Conservation (phyloP, 2,113 vertebrate species). For the Todiramphus chloris region DNA sequence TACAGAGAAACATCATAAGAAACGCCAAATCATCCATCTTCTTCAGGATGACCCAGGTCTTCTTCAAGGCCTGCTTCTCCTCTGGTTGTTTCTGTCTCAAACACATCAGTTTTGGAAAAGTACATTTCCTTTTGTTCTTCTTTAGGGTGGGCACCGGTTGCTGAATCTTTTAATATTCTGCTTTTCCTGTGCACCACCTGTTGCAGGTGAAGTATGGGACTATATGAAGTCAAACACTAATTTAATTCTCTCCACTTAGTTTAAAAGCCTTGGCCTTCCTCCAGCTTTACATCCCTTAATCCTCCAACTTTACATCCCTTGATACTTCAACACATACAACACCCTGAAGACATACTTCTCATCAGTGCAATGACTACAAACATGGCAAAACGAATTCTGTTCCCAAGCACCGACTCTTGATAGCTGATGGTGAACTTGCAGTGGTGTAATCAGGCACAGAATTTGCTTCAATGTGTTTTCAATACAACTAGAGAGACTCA, state of each 20-base stretch:
- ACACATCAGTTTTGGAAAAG: background rate
- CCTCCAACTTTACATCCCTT: background rate
- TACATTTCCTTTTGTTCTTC: background rate
- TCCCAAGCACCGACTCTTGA: background rate
- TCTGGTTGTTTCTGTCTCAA: background rate
- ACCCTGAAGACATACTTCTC: background rate
- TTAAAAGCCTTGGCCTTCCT: background rate
- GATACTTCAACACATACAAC: background rate
- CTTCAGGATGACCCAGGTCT: background rate
- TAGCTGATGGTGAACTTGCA: background rate
- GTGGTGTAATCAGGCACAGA: background rate
- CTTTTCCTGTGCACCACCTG: background rate
- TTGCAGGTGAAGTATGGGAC: background rate
- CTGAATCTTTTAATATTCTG: background rate
- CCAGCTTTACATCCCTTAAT: background rate
- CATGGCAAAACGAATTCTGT: background rate
- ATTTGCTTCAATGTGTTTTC: constrained; percentile 45
- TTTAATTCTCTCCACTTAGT: background rate
- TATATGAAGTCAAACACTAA: background rate
- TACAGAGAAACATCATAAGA: background rate
- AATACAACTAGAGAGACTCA: constrained; percentile 6
- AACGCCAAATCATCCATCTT: background rate
- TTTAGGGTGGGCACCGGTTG: background rate
- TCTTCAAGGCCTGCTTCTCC: background rate
- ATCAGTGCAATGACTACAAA: background rate